A percentile compares a stretch with the other conserved stretches of the same genome.
phyloP scores from a whole-genome alignment of 2,888 invertebrate genomes.

The Caenorhabditis virilis region DNA sequence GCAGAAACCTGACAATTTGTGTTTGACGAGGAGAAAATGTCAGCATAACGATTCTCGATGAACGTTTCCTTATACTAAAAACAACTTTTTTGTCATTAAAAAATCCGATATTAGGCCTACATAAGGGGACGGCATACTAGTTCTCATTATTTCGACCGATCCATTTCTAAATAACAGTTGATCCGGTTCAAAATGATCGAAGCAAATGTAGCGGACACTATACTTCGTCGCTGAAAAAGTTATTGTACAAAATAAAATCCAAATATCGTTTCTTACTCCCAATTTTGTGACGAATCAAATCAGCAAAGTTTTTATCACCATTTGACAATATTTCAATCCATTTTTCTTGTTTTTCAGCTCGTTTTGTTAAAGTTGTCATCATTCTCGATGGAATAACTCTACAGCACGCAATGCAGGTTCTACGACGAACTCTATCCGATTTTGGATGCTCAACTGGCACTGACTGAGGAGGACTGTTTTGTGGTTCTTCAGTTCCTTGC shows the following conservation, averaged over 20 bases:
- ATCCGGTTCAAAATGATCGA: background rate
- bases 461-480: too few species aligned
- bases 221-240: background rate
- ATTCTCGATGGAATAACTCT: background rate
- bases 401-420: background rate
- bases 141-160: conserved; percentile 9
- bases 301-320: background rate
- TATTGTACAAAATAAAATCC: background rate
- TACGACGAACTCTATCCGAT: background rate
- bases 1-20: background rate
- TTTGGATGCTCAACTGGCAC: too few species aligned
- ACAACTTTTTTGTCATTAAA: too few species aligned
- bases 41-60: too few species aligned
- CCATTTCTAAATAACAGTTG: background rate
- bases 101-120: too few species aligned
- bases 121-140: conserved; percentile 8
- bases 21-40: background rate
- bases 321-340: background rate
- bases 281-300: background rate
- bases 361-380: background rate
- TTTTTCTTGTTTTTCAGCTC: background rate
- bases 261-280: background rate
- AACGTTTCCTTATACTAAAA: too few species aligned
- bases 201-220: background rate
- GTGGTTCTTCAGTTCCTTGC: too few species aligned